Percentiles rank a stretch among this genome's conserved stretches.
phyloP scores from a whole-genome alignment of 2,888 invertebrate species.

The Thereva unica region DNA sequence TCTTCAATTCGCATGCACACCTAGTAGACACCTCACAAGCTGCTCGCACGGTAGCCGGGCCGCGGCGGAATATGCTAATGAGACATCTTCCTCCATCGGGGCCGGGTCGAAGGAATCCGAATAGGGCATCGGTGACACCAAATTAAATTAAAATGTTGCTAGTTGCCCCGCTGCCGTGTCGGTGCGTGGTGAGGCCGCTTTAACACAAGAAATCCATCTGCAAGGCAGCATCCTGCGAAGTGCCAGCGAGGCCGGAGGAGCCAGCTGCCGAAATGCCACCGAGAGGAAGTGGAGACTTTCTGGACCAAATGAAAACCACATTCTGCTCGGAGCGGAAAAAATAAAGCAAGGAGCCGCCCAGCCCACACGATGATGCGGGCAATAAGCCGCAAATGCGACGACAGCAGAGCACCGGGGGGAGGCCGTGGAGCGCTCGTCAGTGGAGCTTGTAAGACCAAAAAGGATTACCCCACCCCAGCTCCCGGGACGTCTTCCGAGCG shows the following conservation, averaged over 20 bases:
- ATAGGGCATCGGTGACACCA: slow-evolving; percentile 28
- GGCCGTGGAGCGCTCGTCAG: slow-evolving; percentile 29
- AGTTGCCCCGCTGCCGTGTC: slow-evolving; percentile 17
- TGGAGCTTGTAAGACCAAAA: slow-evolving; percentile 35
- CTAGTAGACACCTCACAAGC: slow-evolving; percentile 33
- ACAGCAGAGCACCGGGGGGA: slow-evolving; percentile 29
- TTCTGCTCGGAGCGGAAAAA: slow-evolving; percentile 1
- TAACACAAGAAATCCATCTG: slow-evolving; percentile 42
- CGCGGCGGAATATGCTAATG: slow-evolving; percentile 39
- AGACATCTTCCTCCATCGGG: slow-evolving; percentile 40
- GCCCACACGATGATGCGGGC: slow-evolving; percentile 19
- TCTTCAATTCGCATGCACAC: slow-evolving; percentile 27
- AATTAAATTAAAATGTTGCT: slow-evolving; percentile 42
- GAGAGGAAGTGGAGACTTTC: slow-evolving; percentile 5
- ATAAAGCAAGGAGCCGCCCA: not conserved
- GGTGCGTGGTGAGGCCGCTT: slow-evolving; percentile 38
- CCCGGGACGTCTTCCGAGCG: slow-evolving; percentile 4
- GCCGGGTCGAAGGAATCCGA: slow-evolving; percentile 21
- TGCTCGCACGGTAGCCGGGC: slow-evolving; percentile 39
- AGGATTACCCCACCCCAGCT: slow-evolving; percentile 32
- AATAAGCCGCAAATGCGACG: slow-evolving; percentile 33
- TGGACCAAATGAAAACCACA: slow-evolving; percentile 21
- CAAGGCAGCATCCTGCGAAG: not conserved
- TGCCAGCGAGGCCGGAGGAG: slow-evolving; percentile 1
- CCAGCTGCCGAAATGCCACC: slow-evolving; percentile 22